Evolutionary conservation across 2,797 vertebrate species (phyloP).

Genomic region (Calcarius lapponicus): DNA sequence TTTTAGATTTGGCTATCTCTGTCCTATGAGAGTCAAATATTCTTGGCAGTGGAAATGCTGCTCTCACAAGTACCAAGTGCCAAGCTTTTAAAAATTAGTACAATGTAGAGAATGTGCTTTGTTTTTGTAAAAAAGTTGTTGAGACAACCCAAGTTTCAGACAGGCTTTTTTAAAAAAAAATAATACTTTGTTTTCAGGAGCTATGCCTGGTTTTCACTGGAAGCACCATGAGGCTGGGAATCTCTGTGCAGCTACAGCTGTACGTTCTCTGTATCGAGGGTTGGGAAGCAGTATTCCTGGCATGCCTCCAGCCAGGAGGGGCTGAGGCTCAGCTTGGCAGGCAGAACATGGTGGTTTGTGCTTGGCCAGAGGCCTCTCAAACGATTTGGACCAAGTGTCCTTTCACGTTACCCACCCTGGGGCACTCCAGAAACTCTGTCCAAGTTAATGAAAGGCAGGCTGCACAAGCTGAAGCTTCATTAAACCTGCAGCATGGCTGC

Average conservation of each 20-base stretch:
- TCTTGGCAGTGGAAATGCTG: not conserved
- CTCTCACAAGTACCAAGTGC: not conserved
- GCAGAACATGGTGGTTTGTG: rapidly evolving
- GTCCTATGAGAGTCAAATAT: not conserved
- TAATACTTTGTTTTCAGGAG: not conserved
- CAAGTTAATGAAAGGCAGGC: not conserved
- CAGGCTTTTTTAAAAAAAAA: not conserved
- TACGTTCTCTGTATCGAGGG: not conserved
- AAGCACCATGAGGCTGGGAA: not conserved
- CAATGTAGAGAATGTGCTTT: not conserved
- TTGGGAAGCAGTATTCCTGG: not conserved
- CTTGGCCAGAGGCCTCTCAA: not conserved
- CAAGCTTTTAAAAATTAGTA: not conserved
- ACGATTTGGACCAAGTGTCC: rapidly evolving
- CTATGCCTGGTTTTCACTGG: not conserved
- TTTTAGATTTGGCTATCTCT: not conserved
- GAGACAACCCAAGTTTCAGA: not conserved
- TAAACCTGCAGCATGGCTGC: not conserved
- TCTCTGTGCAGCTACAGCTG: not conserved
- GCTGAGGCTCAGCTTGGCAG: rapidly evolving
- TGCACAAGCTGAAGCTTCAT: not conserved
- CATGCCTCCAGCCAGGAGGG: not conserved
- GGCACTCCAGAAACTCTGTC: not conserved
- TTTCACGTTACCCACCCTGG: not conserved
- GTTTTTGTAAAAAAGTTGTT: not conserved